phyloP scores from a whole-genome alignment of 2,797 vertebrate species.

The Parauchenoglanis ngamensis region DNA sequence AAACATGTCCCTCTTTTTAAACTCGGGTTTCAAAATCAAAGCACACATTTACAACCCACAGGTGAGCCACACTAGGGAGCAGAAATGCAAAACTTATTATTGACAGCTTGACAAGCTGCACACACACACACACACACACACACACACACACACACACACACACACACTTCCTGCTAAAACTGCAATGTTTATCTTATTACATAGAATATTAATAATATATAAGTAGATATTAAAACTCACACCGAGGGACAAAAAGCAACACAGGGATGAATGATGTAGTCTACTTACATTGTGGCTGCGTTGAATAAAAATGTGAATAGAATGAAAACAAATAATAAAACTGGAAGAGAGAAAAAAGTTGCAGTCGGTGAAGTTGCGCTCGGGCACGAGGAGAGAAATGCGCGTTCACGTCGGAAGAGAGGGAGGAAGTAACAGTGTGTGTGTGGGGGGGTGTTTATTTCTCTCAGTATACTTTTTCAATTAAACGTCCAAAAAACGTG shows the following conservation, averaged over 20 bases:
- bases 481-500: no score
- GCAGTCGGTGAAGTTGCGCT: background rate
- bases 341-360: background rate
- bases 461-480: no score
- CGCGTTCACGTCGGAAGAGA: background rate
- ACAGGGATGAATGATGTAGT: background rate
- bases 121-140: conserved; percentile 5
- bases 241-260: background rate
- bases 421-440: background rate
- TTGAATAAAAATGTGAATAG: background rate
- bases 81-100: background rate
- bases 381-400: background rate
- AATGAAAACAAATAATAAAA: background rate
- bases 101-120: background rate
- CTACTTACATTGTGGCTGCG: conserved; percentile 11
- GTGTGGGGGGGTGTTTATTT: no score
- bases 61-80: background rate
- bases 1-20: no score
- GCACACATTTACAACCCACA: background rate
- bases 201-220: background rate
- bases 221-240: background rate
- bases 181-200: background rate
- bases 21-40: background rate
- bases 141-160: conserved; percentile 10
- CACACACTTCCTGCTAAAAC: conserved; percentile 18